Evolutionary conservation across 2,888 invertebrate genomes (phyloP).

Genomic region (Tricholauxania praeusta): DNA sequence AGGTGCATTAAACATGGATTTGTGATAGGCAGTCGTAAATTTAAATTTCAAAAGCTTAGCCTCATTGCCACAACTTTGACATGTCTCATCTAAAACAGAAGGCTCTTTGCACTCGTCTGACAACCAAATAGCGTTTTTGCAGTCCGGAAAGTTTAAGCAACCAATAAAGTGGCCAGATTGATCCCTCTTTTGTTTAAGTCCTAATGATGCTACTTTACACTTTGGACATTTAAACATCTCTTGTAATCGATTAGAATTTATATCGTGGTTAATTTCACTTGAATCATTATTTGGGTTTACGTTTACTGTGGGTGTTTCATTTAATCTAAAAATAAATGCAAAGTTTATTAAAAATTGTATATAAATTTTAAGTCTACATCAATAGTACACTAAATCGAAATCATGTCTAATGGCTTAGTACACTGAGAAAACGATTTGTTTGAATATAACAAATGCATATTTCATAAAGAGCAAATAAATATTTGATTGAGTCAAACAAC

Average conservation of each 20-base stretch:
- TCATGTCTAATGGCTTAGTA: too few species aligned
- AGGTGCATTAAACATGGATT: conserved; percentile 59
- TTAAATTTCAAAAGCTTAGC: conserved; percentile 59
- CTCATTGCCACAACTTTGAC: conserved; percentile 67
- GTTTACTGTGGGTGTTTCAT: conserved; percentile 54
- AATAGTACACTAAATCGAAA: too few species aligned
- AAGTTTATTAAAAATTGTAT: too few species aligned
- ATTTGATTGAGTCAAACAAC: too few species aligned
- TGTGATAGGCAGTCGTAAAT: conserved; percentile 55
- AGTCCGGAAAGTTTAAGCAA: conserved; percentile 84
- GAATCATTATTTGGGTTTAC: background rate
- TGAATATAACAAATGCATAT: too few species aligned
- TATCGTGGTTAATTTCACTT: background rate
- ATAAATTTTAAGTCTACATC: too few species aligned
- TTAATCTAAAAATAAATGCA: conserved; percentile 46
- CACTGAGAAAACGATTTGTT: too few species aligned
- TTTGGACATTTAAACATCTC: conserved; percentile 80
- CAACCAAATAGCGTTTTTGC: conserved; percentile 86
- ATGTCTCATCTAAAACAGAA: conserved; percentile 75
- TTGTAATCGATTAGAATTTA: conserved; percentile 44
- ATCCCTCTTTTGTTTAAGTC: conserved; percentile 77
- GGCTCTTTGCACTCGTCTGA: conserved; percentile 77
- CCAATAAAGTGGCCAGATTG: conserved; percentile 77
- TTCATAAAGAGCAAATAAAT: too few species aligned
- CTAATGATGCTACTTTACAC: conserved; percentile 77